Percentiles rank a stretch among this genome's conserved stretches.
These are phyloP conservation scores for Aramus guarauna DNA, from an alignment of 2,113 vertebrate species.

Conservation along the genomic window DNA sequence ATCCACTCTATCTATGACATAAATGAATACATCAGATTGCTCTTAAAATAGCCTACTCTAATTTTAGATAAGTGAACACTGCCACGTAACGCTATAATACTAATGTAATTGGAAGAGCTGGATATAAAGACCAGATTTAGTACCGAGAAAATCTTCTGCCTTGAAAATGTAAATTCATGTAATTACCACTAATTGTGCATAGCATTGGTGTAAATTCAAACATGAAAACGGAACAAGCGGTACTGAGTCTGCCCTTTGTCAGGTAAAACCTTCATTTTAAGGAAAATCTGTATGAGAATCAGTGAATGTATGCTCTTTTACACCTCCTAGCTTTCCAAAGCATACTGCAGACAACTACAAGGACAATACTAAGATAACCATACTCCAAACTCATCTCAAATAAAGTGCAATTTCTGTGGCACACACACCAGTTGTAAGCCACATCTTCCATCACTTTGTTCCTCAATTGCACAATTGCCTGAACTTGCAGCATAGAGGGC, in stretches of 20 bases:
- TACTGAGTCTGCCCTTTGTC: not conserved
- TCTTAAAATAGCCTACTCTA: slow-evolving; percentile 27
- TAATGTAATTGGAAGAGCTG: slow-evolving; percentile 1
- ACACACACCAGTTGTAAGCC: not conserved
- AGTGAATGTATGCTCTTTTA: not conserved
- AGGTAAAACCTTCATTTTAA: not conserved
- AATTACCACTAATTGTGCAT: slow-evolving; percentile 29
- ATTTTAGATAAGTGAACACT: not conserved
- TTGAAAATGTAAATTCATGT: slow-evolving; percentile 32
- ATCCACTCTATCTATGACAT: not conserved
- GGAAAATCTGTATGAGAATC: not conserved
- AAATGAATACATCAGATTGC: slow-evolving; percentile 1
- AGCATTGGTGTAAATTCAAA: not conserved
- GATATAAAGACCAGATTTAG: not conserved
- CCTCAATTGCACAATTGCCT: not conserved
- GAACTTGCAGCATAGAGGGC: not conserved
- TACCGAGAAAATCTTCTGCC: not conserved
- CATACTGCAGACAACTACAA: not conserved
- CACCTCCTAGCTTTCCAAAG: not conserved
- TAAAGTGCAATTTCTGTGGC: not conserved
- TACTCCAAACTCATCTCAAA: not conserved
- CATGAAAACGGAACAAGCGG: not conserved
- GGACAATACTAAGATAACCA: not conserved
- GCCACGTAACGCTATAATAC: not conserved
- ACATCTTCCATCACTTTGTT: not conserved